These are phyloP conservation scores for Bujurquina vittata DNA, from an alignment of 2,113 vertebrate genomes.

Conservation along the genomic window DNA sequence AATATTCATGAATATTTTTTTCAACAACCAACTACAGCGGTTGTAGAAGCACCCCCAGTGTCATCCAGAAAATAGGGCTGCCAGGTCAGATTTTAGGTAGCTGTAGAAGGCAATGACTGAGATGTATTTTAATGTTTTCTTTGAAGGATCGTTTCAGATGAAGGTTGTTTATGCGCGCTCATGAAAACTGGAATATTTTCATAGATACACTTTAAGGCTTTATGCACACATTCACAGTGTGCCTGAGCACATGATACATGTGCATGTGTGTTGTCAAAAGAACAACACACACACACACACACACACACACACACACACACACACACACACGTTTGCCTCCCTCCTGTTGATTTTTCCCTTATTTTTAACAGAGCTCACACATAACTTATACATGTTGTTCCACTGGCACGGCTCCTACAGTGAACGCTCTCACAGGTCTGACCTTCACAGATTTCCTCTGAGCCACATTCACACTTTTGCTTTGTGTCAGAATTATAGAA, in stretches of 20 bases:
- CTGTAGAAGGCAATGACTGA: not conserved
- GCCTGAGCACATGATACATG: slow-evolving; percentile 8
- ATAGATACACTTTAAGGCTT: not conserved
- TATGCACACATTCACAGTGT: not conserved
- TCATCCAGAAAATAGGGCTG: not conserved
- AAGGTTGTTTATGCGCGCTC: not conserved
- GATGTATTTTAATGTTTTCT: slow-evolving; percentile 6
- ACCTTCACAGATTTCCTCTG: slow-evolving; percentile 46
- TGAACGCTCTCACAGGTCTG: slow-evolving; percentile 21
- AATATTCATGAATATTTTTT: too few relatives aligned
- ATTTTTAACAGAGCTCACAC: not conserved
- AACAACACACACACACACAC: not conserved
- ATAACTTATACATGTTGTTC: slow-evolving; percentile 15
- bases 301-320: not conserved
- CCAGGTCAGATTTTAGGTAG: not conserved
- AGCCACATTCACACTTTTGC: slow-evolving; percentile 27
- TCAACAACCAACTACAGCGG: not conserved
- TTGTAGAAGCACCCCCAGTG: not conserved
- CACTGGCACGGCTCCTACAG: slow-evolving; percentile 6
- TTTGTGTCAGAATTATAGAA: slow-evolving; percentile 11
- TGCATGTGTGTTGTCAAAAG: slow-evolving; percentile 14
- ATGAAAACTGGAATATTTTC: not conserved
- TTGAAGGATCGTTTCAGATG: not conserved
- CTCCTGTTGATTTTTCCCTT: slow-evolving; percentile 5
- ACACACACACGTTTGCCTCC: not conserved